Evolutionary conservation across 2,797 vertebrate genomes (phyloP).

Genomic region (Thripadectes ignobilis): DNA sequence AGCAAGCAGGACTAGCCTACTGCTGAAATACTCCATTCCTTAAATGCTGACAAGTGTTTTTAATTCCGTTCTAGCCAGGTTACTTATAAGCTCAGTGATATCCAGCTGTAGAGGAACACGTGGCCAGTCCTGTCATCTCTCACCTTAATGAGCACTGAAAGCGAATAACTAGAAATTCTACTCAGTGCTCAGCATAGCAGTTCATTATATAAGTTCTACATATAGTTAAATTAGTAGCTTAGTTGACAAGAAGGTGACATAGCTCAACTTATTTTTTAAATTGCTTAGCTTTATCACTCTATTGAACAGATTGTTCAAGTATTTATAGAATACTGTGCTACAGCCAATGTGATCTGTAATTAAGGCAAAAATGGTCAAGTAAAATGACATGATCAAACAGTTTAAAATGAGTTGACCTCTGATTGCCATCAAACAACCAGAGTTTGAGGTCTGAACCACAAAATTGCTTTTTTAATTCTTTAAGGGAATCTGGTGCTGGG

Average conservation of each 20-base stretch:
- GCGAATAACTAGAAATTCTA: slow-evolving; percentile 57
- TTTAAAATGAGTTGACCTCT: slow-evolving; percentile 50
- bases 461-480: slow-evolving; percentile 7
- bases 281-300: slow-evolving; percentile 73
- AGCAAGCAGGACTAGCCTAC: neutral
- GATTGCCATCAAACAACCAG: slow-evolving; percentile 45
- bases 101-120: slow-evolving; percentile 45
- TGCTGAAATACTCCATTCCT: slow-evolving; percentile 24
- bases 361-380: slow-evolving; percentile 56
- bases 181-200: slow-evolving; percentile 42
- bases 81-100: slow-evolving; percentile 59
- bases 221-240: slow-evolving; percentile 68
- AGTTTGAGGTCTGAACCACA: slow-evolving; percentile 17
- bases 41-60: slow-evolving; percentile 70
- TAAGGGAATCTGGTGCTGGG: neutral
- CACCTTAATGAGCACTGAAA: slow-evolving; percentile 72
- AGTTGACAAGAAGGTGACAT: slow-evolving; percentile 75
- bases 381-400: slow-evolving; percentile 45
- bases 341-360: slow-evolving; percentile 45
- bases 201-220: slow-evolving; percentile 65
- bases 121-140: slow-evolving; percentile 63
- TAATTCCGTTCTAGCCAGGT: slow-evolving; percentile 47
- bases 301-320: slow-evolving; percentile 62
- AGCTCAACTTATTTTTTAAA: slow-evolving; percentile 73
- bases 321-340: slow-evolving; percentile 59